Conservation (phyloP, 2,113 vertebrate species). For the Oryzias celebensis region DNA sequence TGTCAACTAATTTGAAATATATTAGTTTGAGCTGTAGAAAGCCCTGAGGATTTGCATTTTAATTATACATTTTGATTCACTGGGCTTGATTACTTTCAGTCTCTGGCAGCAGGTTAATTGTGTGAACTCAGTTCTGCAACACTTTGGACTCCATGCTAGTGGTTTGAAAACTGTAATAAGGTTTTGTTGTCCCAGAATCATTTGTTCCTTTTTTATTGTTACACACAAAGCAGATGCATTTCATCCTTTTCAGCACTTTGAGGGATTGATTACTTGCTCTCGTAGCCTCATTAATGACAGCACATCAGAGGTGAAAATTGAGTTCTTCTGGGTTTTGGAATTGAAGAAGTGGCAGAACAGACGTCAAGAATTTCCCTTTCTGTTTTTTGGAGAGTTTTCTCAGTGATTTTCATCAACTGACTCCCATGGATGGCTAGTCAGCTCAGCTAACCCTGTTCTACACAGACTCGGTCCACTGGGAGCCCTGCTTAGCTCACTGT, state of each 20-base stretch:
- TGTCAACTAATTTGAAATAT: slow-evolving; percentile 64
- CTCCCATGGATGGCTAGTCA: slow-evolving; percentile 52
- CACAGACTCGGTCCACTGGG: slow-evolving; percentile 52
- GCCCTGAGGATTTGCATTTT: slow-evolving; percentile 69
- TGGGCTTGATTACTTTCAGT: slow-evolving; percentile 66
- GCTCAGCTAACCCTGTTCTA: slow-evolving; percentile 49
- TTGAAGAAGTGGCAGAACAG: slow-evolving; percentile 12
- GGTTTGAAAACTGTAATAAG: slow-evolving; percentile 51
- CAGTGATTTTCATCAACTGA: slow-evolving; percentile 60
- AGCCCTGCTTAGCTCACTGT: slow-evolving; percentile 56
- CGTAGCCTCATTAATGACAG: background rate
- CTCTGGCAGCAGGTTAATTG: slow-evolving; percentile 73
- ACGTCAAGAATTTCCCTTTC: slow-evolving; percentile 1
- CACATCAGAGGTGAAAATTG: background rate
- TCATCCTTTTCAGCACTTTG: background rate
- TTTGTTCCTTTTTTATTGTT: background rate
- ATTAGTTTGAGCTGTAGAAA: slow-evolving; percentile 49
- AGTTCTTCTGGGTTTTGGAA: background rate
- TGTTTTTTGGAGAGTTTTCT: slow-evolving; percentile 27
- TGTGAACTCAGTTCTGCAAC: slow-evolving; percentile 52
- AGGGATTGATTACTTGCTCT: background rate
- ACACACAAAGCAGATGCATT: background rate
- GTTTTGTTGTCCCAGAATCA: slow-evolving; percentile 14
- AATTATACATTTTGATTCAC: slow-evolving; percentile 67
- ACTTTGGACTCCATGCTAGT: slow-evolving; percentile 54